Evolutionary conservation across 1,140 invertebrate genomes (phyloP), one percentile per base, ranked within the genome.

Genomic region (Amphibalanus amphitrite): DNA sequence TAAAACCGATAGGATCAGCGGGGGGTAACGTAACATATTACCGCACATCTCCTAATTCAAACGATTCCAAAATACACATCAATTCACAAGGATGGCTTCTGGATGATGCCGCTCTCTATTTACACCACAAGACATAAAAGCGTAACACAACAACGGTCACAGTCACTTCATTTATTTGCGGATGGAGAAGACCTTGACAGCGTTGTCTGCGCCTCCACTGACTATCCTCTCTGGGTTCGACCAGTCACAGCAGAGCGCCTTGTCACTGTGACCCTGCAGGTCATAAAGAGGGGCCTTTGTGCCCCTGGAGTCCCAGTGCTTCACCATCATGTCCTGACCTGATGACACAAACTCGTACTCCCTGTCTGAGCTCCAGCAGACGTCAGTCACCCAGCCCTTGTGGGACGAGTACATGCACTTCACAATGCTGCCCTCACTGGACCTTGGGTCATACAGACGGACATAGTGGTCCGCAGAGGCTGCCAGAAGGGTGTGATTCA

Each of bases 251-350:
- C 90, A 88, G 29, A 98, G 82, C 3, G 98, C 89, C 83, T 96
- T 97, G 74, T 97, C 95, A 76, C 92, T 88, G 78, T 99, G 97
- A 0, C 95, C 96, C 71, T 86, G 85, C 76, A 99, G 82, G 79
- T 98, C 93, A 78, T 91, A 99, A 0, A 99, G 82, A 3, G 95
- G 90, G 17, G 92, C 90, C 79, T 91, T 92, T 0, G 93, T 88
- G 79, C 94, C 94, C 81, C 95, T 85, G 4, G 87, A 88, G 79
- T 99, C 97, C 97, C 97, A 99, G 47, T 98, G 80, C 82, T 98
- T 98, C 29, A 97, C 85, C 47, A 89, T 80, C 72, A 87, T 87
- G 80, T 99, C 97, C 80, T 96, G 93, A 25, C 91, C 88, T 4
- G 92, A 94, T 20, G 94, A 97, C 3, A 98, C 84, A 80, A 99